These are phyloP conservation scores for Bombus difficillimus DNA, from an alignment of 1,140 invertebrate species.

Conservation along the genomic window DNA sequence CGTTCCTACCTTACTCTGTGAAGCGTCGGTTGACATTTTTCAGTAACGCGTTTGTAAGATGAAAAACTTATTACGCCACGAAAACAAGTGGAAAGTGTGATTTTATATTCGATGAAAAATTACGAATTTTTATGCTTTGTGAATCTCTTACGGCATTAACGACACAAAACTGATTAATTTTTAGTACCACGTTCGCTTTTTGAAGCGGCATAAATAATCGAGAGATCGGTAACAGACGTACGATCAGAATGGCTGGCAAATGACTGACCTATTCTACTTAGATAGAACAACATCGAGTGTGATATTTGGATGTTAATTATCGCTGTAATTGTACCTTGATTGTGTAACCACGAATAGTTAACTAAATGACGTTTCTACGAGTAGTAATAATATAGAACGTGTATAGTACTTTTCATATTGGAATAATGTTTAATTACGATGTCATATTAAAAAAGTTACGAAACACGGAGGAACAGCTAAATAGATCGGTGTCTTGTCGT, in stretches of 20 bases:
- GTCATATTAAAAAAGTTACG: constrained; percentile 9
- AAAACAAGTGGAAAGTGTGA: not conserved
- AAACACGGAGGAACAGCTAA: not conserved
- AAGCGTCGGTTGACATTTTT: not conserved
- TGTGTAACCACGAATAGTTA: not conserved
- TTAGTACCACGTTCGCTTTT: no score
- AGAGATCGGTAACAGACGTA: no score
- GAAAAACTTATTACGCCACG: not conserved
- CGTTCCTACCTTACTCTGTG: no score
- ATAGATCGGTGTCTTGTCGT: not conserved
- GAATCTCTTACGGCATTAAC: not conserved
- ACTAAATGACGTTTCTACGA: not conserved
- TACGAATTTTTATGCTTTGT: not conserved
- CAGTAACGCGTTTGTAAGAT: not conserved
- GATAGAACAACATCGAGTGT: no score
- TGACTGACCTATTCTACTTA: not conserved
- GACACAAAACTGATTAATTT: not conserved
- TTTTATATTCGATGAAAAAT: not conserved
- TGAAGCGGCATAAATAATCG: no score
- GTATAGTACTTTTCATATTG: not conserved
- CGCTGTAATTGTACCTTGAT: not conserved
- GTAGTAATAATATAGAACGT: not conserved
- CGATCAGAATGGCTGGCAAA: no score
- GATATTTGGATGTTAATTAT: not conserved
- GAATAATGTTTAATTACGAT: not conserved